These are phyloP conservation scores for Acrocera orbiculus DNA, from an alignment of 2,888 invertebrate species.

Conservation along the genomic window DNA sequence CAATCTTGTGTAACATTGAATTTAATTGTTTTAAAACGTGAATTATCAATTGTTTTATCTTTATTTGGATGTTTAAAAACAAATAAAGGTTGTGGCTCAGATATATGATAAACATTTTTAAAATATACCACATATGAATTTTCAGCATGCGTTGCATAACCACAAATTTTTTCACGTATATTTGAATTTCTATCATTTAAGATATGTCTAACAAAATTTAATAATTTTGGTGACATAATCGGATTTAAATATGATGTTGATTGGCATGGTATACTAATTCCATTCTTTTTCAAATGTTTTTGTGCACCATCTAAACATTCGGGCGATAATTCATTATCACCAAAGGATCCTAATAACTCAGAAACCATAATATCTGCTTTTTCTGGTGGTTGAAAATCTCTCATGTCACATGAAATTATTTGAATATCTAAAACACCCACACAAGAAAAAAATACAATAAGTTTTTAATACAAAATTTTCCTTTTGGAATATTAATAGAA, in stretches of 20 bases:
- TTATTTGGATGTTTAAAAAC: slow-evolving; percentile 82
- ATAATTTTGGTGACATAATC: slow-evolving; percentile 76
- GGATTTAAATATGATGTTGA: slow-evolving; percentile 88
- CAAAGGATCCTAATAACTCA: slow-evolving; percentile 90
- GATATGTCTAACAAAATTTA: slow-evolving; percentile 47
- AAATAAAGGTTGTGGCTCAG: slow-evolving; percentile 40
- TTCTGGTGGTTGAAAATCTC: slow-evolving; percentile 60
- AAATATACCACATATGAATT: slow-evolving; percentile 79
- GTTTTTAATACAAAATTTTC: not conserved
- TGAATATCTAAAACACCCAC: slow-evolving; percentile 50
- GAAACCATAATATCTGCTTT: slow-evolving; percentile 91
- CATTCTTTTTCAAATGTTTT: slow-evolving; percentile 63
- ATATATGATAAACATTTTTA: slow-evolving; percentile 28
- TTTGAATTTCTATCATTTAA: slow-evolving; percentile 20
- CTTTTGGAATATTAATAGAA: too few species aligned
- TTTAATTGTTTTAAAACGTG: slow-evolving; percentile 46
- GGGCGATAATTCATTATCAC: slow-evolving; percentile 96
- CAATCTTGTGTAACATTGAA: slow-evolving; percentile 59
- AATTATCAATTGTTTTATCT: slow-evolving; percentile 47
- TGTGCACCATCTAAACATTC: slow-evolving; percentile 94
- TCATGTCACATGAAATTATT: slow-evolving; percentile 73
- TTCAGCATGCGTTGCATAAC: slow-evolving; percentile 37
- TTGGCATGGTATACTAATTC: slow-evolving; percentile 76
- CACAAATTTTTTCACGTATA: slow-evolving; percentile 18
- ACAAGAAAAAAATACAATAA: not conserved